Evolutionary conservation across 2,888 invertebrate genomes (phyloP).

Genomic region (Leucophora obtusa): DNA sequence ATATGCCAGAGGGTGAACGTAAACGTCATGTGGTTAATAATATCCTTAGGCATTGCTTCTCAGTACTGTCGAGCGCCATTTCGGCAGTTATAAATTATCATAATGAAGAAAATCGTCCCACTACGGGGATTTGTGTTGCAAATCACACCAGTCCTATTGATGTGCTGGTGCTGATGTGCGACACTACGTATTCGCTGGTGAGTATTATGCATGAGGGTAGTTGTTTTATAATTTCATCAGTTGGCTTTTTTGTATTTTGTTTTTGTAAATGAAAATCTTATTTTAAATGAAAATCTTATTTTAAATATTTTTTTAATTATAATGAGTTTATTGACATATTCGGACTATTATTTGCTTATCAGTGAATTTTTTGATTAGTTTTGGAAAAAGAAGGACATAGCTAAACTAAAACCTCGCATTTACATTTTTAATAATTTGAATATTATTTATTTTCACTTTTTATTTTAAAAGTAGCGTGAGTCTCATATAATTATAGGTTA

Average conservation of each 20-base stretch:
- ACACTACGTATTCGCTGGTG: constrained; percentile 98
- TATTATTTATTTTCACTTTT: too few relatives aligned
- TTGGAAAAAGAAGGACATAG: too few relatives aligned
- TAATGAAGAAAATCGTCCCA: constrained; percentile 91
- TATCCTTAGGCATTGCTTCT: constrained; percentile 93
- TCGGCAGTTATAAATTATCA: constrained; percentile 93
- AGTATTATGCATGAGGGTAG: constrained; percentile 75
- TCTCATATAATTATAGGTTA: too few relatives aligned
- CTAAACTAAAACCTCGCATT: too few relatives aligned
- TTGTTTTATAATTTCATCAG: constrained; percentile 23
- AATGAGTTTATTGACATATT: too few relatives aligned
- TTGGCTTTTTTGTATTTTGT: constrained; percentile 20
- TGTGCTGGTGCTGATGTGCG: constrained; percentile 96
- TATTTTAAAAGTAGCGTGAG: too few relatives aligned
- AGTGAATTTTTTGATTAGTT: too few relatives aligned
- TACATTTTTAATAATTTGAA: too few relatives aligned
- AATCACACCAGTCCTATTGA: constrained; percentile 99
- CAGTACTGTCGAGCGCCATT: constrained; percentile 93
- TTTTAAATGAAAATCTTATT: neutral
- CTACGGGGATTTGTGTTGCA: constrained; percentile 94
- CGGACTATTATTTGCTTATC: too few relatives aligned
- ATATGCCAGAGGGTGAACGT: constrained; percentile 86
- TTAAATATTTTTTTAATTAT: too few relatives aligned
- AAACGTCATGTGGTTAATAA: constrained; percentile 89
- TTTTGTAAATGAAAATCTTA: neutral